Evolutionary conservation across 1,140 invertebrate genomes (phyloP).

Genomic region (Oreohelix idahoensis): DNA sequence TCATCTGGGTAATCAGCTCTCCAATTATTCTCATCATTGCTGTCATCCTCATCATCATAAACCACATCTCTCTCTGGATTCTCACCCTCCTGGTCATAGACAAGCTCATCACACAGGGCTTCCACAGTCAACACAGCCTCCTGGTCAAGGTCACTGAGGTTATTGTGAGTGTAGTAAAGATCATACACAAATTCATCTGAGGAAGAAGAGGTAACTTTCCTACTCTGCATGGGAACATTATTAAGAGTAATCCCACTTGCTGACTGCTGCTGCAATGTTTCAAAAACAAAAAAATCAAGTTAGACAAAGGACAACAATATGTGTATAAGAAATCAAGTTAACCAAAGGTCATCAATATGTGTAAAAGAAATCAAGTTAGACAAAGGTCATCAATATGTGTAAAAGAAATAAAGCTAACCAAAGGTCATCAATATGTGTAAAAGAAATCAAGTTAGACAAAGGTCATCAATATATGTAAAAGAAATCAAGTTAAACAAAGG

Average conservation of each 20-base stretch:
- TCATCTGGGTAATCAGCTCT: conserved; percentile 72
- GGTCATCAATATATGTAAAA: too few species aligned
- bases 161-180: conserved; percentile 67
- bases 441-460: too few species aligned
- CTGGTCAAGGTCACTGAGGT: conserved; percentile 59
- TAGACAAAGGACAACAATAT: too few species aligned
- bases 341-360: too few species aligned
- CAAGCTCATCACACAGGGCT: conserved; percentile 51
- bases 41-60: conserved; percentile 68
- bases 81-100: conserved; percentile 42
- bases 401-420: too few species aligned
- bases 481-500: too few species aligned
- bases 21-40: conserved; percentile 71
- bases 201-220: conserved; percentile 39
- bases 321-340: too few species aligned
- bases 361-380: too few species aligned
- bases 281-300: background rate
- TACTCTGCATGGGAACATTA: conserved; percentile 56
- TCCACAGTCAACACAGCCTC: conserved; percentile 63
- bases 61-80: conserved; percentile 53
- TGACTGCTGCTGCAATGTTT: background rate
- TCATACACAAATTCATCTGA: conserved; percentile 65
- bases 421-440: too few species aligned
- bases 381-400: too few species aligned
- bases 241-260: conserved; percentile 62